These are phyloP conservation scores for Melikaiella ostensackeni DNA, from an alignment of 2,888 invertebrate genomes.

Conservation along the genomic window DNA sequence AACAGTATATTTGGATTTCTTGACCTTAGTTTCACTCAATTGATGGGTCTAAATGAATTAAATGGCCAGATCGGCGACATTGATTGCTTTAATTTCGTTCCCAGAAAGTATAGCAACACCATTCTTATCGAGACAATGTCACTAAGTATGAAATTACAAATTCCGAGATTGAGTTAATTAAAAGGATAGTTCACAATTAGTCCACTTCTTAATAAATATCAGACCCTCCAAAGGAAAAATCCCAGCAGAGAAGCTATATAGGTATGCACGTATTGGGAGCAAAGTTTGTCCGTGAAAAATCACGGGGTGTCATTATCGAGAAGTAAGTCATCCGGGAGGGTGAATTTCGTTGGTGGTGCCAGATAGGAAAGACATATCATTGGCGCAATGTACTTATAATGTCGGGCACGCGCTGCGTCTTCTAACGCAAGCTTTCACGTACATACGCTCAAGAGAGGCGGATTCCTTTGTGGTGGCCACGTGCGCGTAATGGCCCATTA, in stretches of 20 bases:
- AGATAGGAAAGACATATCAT: constrained; percentile 29
- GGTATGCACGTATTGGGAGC: constrained; percentile 34
- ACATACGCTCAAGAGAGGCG: constrained; percentile 47
- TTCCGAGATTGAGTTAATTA: constrained; percentile 12
- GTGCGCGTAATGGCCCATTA: constrained; percentile 70
- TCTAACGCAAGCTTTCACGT: constrained; percentile 38
- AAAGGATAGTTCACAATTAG: constrained; percentile 2
- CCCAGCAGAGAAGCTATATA: background rate
- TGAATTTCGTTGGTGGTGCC: constrained; percentile 37
- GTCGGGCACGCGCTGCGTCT: constrained; percentile 39
- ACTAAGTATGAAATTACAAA: background rate
- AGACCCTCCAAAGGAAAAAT: constrained; percentile 10
- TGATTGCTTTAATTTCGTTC: constrained; percentile 4
- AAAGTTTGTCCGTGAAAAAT: constrained; percentile 42
- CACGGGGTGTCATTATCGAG: constrained; percentile 39
- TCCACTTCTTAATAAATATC: constrained; percentile 14
- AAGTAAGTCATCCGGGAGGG: constrained; percentile 42
- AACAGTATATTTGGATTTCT: constrained; percentile 31
- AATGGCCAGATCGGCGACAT: background rate
- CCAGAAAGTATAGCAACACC: constrained; percentile 13
- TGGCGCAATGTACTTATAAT: constrained; percentile 39
- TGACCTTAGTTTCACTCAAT: constrained; percentile 22
- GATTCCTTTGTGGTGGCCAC: constrained; percentile 64
- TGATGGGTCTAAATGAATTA: constrained; percentile 1
- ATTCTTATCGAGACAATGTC: background rate